Evolutionary conservation across 2,888 invertebrate species (phyloP).

Genomic region (Tromatobia lineatoria): DNA sequence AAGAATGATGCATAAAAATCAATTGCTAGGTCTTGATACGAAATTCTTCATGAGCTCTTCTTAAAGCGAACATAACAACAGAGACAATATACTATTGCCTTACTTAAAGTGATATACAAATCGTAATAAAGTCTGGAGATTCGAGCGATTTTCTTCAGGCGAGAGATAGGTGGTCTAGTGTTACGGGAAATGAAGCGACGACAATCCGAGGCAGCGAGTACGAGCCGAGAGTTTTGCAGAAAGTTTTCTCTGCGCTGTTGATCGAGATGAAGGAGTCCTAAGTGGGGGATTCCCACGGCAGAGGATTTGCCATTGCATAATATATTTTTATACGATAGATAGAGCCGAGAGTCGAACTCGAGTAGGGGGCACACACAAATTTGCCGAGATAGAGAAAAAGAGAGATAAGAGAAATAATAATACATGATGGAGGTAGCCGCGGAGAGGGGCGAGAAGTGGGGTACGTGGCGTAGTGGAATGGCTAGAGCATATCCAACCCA

Average conservation of each 20-base stretch:
- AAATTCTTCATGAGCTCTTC: neutral
- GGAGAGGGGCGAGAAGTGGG: conserved; percentile 18
- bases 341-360: conserved; percentile 23
- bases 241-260: conserved; percentile 14
- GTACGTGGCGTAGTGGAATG: conserved; percentile 58
- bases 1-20: too few species aligned
- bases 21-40: too few species aligned
- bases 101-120: neutral
- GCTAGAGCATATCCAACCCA: conserved; percentile 76
- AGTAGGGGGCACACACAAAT: conserved; percentile 7
- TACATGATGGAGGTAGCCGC: neutral
- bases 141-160: neutral
- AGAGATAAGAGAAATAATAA: neutral
- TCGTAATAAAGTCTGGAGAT: neutral
- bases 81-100: neutral
- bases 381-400: neutral
- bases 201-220: conserved; percentile 8
- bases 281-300: neutral
- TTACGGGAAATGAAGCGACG: neutral
- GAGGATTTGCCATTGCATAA: conserved; percentile 64
- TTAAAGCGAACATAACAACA: neutral
- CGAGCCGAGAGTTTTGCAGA: neutral
- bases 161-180: neutral
- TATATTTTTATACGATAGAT: conserved; percentile 65
- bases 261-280: neutral